A percentile compares a stretch with the other conserved stretches of the same genome.
These are phyloP conservation scores for Chrysolina americana DNA, from an alignment of 2,888 invertebrate genomes.

Conservation along the genomic window DNA sequence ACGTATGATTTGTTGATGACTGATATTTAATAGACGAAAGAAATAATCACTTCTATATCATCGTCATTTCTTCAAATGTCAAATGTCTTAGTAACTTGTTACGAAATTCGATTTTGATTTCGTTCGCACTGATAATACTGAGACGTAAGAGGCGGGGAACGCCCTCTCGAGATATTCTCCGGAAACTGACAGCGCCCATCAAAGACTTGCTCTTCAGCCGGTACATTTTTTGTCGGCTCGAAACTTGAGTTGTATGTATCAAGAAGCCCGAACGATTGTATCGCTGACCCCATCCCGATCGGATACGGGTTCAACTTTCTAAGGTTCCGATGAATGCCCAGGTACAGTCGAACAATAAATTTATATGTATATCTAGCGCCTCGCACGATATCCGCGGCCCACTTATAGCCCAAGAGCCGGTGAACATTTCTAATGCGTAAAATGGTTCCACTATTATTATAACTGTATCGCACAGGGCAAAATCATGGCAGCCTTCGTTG, in stretches of 20 bases:
- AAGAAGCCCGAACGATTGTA: slow-evolving; percentile 32
- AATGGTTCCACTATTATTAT: no score
- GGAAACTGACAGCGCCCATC: neutral
- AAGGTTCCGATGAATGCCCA: slow-evolving; percentile 39
- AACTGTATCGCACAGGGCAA: no score
- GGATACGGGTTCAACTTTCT: slow-evolving; percentile 53
- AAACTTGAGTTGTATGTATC: slow-evolving; percentile 17
- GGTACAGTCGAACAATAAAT: slow-evolving; percentile 48
- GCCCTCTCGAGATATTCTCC: slow-evolving; percentile 5
- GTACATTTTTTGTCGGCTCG: slow-evolving; percentile 13
- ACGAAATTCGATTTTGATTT: no score
- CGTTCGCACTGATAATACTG: no score
- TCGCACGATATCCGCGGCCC: neutral
- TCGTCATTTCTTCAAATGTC: no score
- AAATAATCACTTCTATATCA: no score
- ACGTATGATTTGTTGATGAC: no score
- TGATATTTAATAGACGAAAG: no score
- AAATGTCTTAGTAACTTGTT: no score
- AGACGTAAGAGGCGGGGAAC: neutral
- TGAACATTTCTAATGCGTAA: no score
- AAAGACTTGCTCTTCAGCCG: slow-evolving; percentile 11
- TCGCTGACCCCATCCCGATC: slow-evolving; percentile 53
- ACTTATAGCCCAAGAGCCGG: neutral
- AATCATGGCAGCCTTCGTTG: no score
- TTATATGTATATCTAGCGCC: slow-evolving; percentile 25